These are phyloP conservation scores for Toxonevra muliebris DNA, from an alignment of 2,888 invertebrate species.

Conservation along the genomic window DNA sequence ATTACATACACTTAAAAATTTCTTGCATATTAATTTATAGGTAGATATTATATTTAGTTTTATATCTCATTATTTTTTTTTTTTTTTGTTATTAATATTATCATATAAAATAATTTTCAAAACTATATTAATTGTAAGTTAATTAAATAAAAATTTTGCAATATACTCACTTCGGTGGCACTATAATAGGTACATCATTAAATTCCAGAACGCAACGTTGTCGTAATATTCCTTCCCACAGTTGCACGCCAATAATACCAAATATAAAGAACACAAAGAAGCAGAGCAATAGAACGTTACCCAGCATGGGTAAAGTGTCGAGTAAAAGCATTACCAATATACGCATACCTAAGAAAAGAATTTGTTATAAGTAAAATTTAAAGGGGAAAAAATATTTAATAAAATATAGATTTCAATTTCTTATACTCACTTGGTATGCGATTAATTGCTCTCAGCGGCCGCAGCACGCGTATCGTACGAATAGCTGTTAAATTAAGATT, in stretches of 20 bases:
- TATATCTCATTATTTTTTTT: background rate
- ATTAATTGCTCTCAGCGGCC: conserved; percentile 98
- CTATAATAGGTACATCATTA: conserved; percentile 69
- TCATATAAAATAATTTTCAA: conserved; percentile 3
- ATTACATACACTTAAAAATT: too few species aligned
- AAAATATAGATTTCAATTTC: background rate
- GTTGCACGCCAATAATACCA: conserved; percentile 98
- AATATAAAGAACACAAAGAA: conserved; percentile 99
- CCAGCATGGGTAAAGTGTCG: conserved; percentile 99
- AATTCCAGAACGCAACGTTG: conserved; percentile 75
- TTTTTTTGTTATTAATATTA: background rate
- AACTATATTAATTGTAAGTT: background rate
- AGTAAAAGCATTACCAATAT: conserved; percentile 97
- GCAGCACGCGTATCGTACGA: conserved; percentile 94
- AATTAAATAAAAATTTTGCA: background rate
- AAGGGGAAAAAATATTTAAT: too few species aligned
- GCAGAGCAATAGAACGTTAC: conserved; percentile 96
- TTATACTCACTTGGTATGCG: conserved; percentile 94
- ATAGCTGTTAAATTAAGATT: conserved; percentile 98
- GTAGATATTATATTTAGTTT: background rate
- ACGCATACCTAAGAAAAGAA: conserved; percentile 83
- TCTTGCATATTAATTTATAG: background rate
- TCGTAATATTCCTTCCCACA: conserved; percentile 97
- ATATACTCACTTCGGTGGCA: conserved; percentile 80
- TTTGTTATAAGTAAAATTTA: background rate